phyloP scores from a whole-genome alignment of 2,797 vertebrate species.

The Clarias platycephalus region DNA sequence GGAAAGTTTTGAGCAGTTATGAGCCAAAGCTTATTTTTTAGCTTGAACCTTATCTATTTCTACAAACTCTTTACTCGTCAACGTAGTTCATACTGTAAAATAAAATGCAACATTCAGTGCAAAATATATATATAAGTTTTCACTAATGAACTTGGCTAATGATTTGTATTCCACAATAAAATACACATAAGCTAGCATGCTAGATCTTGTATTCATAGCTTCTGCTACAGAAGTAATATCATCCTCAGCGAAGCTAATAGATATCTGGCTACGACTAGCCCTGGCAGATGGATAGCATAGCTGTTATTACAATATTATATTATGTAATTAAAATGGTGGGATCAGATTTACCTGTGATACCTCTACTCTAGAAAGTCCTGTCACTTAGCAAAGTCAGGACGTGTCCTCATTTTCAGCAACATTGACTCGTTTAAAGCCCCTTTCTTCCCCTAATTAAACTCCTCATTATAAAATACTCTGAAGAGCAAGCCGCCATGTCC shows the following conservation, averaged over 20 bases:
- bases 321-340: background rate
- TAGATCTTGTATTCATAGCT: background rate
- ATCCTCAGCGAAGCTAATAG: background rate
- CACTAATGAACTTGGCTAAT: background rate
- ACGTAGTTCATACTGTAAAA: background rate
- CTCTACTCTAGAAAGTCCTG: background rate
- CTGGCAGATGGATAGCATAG: background rate
- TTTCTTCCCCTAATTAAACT: conserved; percentile 4
- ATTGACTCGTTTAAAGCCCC: background rate
- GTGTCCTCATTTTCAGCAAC: background rate
- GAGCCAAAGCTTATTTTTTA: no score
- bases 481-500: no score
- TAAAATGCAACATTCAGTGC: background rate
- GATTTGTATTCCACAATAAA: background rate
- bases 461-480: background rate
- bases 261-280: background rate
- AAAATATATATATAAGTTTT: background rate
- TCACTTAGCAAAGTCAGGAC: background rate
- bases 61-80: no score
- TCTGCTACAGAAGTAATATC: background rate
- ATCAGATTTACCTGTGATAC: background rate
- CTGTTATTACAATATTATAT: background rate
- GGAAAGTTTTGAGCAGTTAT: no score
- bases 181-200: background rate
- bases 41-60: no score